Evolutionary conservation across 2,888 invertebrate genomes (phyloP), one percentile per base, ranked within the genome.

Genomic region (Digitonthophagus gazella): DNA sequence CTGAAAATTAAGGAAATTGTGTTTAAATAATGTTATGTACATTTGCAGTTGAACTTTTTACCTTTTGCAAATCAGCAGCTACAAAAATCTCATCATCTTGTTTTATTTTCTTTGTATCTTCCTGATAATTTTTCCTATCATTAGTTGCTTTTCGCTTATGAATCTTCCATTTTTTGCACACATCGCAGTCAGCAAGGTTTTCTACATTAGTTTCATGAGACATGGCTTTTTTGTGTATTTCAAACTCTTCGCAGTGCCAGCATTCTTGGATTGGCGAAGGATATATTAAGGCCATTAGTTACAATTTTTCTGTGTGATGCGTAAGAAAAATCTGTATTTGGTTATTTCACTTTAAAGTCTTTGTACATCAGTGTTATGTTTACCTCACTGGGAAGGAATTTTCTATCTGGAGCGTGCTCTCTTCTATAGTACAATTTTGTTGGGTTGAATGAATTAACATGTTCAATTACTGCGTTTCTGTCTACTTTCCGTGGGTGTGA

Each of bases 1-100:
- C 65, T 65, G 18, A 65, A 54, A n/a, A 63, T 16, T 63, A 63
- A 16, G n/a, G 18, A 1, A 2, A 1, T 16, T 63, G n/a, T n/a
- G n/a, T 63, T 16, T 16, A 63, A 63, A 2, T 16, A 63, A 2
- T 1, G 15, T 1, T 19, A 15, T 16, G n/a, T 63, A 14, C 14
- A 6, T 63, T 3, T 63, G 1, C 14, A 2, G 18, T 14, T 16
- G 15, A 64, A 20, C 28, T n/a, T n/a, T n/a, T 6, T 64, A 67
- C 64, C 55, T 67, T 70, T n/a, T 70, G 55, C 2, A 70, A 28
- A 22, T 70, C 70, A 22, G n/a, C 61, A 8, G 70, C 67, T 55
- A 70, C 8, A 65, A 19, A 58, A n/a, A n/a, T n/a, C 5, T 16
- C n/a, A 14, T 28, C 16, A 14, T 65, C 65, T 44, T 22, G 15